Evolutionary conservation across 2,888 invertebrate genomes (phyloP).

Genomic region (Hyles lineata): DNA sequence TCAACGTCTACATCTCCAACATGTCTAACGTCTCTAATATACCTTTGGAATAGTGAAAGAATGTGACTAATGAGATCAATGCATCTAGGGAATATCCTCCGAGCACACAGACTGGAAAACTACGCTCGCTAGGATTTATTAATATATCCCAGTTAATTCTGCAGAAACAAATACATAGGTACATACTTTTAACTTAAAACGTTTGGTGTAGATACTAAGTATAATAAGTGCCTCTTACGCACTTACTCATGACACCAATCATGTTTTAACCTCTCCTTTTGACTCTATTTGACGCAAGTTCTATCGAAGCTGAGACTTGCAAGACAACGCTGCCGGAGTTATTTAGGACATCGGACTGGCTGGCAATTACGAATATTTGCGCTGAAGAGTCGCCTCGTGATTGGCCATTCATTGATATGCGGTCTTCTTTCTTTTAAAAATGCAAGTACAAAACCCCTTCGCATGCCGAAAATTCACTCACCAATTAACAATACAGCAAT

Average conservation of each 20-base stretch:
- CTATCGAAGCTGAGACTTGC: background rate
- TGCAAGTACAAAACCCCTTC: background rate
- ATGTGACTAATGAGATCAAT: no score
- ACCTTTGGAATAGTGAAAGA: no score
- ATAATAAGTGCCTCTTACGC: background rate
- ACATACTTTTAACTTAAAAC: no score
- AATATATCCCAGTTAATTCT: no score
- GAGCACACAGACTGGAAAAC: no score
- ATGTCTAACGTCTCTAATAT: no score
- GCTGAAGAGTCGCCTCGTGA: background rate
- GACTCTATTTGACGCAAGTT: background rate
- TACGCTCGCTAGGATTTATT: no score
- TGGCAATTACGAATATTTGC: slow-evolving; percentile 3
- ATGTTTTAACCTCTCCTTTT: slow-evolving; percentile 6
- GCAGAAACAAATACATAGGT: no score
- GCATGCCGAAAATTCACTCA: no score
- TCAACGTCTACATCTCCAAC: no score
- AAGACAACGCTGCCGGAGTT: background rate
- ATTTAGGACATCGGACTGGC: slow-evolving; percentile 3
- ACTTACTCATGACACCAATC: background rate
- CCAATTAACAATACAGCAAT: no score
- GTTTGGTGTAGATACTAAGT: background rate
- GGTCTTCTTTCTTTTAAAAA: background rate
- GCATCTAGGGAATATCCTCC: no score
- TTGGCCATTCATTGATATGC: background rate